phyloP scores from a whole-genome alignment of 2,113 vertebrate species.

The Dipodomys ordii region DNA sequence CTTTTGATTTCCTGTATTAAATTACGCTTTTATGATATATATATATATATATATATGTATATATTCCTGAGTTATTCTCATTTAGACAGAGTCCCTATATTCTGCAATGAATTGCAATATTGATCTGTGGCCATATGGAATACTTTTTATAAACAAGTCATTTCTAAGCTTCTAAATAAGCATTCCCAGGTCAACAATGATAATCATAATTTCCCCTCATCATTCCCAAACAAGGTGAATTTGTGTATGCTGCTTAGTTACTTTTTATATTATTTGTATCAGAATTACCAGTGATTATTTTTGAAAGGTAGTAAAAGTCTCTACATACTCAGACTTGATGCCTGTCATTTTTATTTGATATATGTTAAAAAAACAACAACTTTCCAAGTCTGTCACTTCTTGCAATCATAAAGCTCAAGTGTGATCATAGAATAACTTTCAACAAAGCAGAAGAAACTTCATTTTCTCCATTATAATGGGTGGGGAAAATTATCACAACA shows the following conservation, averaged over 20 bases:
- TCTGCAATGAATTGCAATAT: rapidly evolving
- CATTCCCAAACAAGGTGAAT: neutral
- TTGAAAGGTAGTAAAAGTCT: neutral
- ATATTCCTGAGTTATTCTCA: neutral
- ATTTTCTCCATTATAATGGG: no score
- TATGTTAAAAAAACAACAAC: neutral
- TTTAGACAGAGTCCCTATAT: neutral
- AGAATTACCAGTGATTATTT: neutral
- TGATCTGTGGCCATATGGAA: neutral
- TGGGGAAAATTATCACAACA: no score
- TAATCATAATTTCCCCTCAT: neutral
- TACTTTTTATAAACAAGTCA: no score
- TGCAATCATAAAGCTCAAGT: neutral
- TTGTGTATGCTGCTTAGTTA: neutral
- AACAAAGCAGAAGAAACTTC: no score
- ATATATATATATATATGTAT: neutral
- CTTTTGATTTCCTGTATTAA: neutral
- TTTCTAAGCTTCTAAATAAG: neutral
- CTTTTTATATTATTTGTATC: neutral
- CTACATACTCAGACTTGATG: no score
- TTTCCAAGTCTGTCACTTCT: neutral
- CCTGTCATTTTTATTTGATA: neutral
- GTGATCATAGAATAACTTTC: neutral
- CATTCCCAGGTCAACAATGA: neutral
- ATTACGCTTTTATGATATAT: neutral